Base-by-base conservation (phyloP, 1,140 invertebrate genomes). In the Atta texana region DNA sequence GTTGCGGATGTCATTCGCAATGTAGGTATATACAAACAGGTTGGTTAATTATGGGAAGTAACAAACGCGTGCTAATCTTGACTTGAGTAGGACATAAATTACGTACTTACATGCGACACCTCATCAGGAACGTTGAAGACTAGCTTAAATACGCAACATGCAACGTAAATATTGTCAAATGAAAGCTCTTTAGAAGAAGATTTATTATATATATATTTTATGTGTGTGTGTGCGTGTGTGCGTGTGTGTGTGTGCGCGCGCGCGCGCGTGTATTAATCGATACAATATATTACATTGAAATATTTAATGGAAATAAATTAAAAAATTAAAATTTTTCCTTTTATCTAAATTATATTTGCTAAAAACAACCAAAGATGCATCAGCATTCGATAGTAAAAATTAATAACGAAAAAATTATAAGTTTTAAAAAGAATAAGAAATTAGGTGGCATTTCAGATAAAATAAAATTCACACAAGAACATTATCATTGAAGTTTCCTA, bases 11-110 rank as follows among this genome's bases (percentile, higher is more conserved):
- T 71, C 12, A 71, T 6, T 71, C 51, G 10, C 34, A 21, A 39
- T 66, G 18, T 64, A 10, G 8, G 2, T 10, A 44, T 8, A 44
- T 10, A 34, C 4, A 63, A 12, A 34, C 10, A 18, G 28, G 28
- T 81, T 44, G 14, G 39, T 55, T 81, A 81, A 81, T 69, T 69
- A 24, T 31, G 77, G 64, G 55, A 81, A 71, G 31, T 71, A 71
- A 81, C 28, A 14, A 12, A 39, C 31, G 8, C 31, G 21, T 24
- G n/a, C 21, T 39, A 69, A 81, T 14, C 21, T 8, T n/a, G 59
- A 14, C 55, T n/a, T 39, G 18, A 75, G 14, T 57, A 14, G n/a
- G n/a, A 16, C 4, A 14, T n/a, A 77, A 63, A 49, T 77, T 77
- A 34, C 2, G 3, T 16, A 16, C 24, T 31, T 63, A 49, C 4